phyloP scores from a whole-genome alignment of 2,888 invertebrate species.

The Lasius platythorax region DNA sequence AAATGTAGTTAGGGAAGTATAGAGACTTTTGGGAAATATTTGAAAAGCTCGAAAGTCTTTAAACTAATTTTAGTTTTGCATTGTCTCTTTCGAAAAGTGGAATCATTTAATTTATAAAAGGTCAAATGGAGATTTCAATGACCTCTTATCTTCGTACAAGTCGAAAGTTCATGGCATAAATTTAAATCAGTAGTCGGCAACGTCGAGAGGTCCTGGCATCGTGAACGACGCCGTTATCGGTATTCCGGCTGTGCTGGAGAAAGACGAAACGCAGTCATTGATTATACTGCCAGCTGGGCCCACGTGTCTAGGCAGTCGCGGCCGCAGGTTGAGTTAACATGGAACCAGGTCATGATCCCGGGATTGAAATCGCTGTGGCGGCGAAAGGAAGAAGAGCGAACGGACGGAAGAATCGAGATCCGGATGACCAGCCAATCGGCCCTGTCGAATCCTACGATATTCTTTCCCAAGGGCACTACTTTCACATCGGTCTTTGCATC shows the following conservation, averaged over 20 bases:
- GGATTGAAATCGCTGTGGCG: constrained; percentile 60
- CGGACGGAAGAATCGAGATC: constrained; percentile 56
- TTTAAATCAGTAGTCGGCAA: constrained; percentile 54
- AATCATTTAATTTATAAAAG: constrained; percentile 17
- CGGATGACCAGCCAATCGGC: constrained; percentile 44
- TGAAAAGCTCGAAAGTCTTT: neutral
- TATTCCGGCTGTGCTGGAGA: constrained; percentile 52
- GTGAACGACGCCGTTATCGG: constrained; percentile 45
- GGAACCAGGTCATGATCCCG: constrained; percentile 56
- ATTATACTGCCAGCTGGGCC: constrained; percentile 59
- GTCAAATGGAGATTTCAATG: neutral
- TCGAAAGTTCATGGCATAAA: constrained; percentile 43
- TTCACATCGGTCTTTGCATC: constrained; percentile 50
- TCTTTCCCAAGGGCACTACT: constrained; percentile 15
- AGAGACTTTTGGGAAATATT: neutral
- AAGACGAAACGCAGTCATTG: constrained; percentile 70
- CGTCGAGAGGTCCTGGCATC: neutral
- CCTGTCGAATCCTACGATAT: constrained; percentile 45
- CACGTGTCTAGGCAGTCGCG: constrained; percentile 47
- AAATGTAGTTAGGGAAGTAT: neutral
- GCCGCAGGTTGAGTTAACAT: constrained; percentile 23
- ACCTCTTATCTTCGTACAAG: neutral
- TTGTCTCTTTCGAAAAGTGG: neutral
- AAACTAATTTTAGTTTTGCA: neutral
- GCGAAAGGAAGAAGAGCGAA: constrained; percentile 18